Conservation (phyloP, 2,888 invertebrate genomes). For the Hipparchia semele region DNA sequence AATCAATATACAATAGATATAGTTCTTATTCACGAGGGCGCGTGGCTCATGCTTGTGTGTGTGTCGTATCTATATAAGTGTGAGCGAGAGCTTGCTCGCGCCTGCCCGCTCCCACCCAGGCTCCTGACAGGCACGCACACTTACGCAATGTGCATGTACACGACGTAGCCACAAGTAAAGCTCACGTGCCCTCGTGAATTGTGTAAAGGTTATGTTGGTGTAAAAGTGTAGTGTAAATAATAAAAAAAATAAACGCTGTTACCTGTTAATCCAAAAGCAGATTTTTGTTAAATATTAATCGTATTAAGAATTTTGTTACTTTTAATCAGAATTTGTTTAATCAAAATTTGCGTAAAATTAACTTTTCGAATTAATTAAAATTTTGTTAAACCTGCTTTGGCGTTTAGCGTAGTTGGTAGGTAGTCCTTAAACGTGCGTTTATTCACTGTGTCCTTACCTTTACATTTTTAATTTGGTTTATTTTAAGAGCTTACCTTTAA, state of each 20-base stretch:
- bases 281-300: conserved; percentile 49
- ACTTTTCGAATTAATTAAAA: not conserved
- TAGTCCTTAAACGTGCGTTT: conserved; percentile 20
- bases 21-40: too few species aligned
- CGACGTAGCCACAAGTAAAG: too few species aligned
- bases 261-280: conserved; percentile 34
- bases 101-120: too few species aligned
- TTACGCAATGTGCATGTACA: too few species aligned
- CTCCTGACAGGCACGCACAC: too few species aligned
- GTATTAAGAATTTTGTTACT: conserved; percentile 3
- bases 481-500: too few species aligned
- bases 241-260: conserved; percentile 9
- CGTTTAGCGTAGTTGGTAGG: conserved; percentile 11
- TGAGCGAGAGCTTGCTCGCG: too few species aligned
- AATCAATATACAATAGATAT: too few species aligned
- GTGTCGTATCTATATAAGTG: too few species aligned
- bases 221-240: not conserved
- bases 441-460: conserved; percentile 43
- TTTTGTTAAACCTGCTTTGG: conserved; percentile 23
- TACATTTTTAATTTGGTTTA: not conserved
- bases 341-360: not conserved
- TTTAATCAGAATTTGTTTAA: not conserved
- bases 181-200: too few species aligned
- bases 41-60: too few species aligned
- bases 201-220: not conserved